Percentiles rank a stretch among this genome's conserved stretches.
Evolutionary conservation across 2,888 invertebrate species (phyloP).

Genomic region (Drosophila mimetica): DNA sequence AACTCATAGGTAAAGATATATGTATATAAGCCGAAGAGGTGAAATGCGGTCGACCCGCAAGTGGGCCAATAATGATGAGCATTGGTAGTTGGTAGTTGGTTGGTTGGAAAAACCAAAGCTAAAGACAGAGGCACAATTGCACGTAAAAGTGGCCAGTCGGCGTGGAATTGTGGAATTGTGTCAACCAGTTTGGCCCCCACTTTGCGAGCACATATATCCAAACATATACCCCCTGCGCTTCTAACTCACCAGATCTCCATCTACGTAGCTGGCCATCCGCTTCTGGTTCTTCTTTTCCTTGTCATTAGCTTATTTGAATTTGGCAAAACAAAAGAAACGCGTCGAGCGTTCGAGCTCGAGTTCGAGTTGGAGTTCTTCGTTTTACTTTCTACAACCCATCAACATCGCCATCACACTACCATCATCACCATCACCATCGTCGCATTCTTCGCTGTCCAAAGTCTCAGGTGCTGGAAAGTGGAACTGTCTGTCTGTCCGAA

Average conservation of each 20-base stretch:
- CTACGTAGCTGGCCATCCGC: constrained; percentile 18
- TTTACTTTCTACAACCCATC: constrained; percentile 45
- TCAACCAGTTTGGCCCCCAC: constrained; percentile 70
- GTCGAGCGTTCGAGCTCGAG: constrained; percentile 4
- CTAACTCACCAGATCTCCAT: constrained; percentile 25
- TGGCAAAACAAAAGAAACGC: constrained; percentile 55
- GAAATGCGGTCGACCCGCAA: constrained; percentile 60
- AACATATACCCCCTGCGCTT: background rate
- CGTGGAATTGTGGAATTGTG: constrained; percentile 69
- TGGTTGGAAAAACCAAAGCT: constrained; percentile 23
- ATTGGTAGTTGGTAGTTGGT: constrained; percentile 6
- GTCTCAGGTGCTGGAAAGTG: constrained; percentile 41
- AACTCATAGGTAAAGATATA: constrained; percentile 12
- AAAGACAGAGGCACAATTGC: constrained; percentile 50
- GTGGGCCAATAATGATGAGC: constrained; percentile 54
- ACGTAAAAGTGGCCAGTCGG: constrained; percentile 69
- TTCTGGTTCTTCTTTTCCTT: constrained; percentile 49
- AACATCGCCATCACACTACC: background rate
- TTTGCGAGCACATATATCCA: constrained; percentile 4
- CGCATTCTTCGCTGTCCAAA: constrained; percentile 18
- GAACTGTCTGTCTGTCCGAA: constrained; percentile 29
- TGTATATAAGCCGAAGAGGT: constrained; percentile 2
- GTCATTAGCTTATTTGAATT: constrained; percentile 59
- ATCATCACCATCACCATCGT: background rate
- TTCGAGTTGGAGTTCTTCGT: constrained; percentile 17